phyloP scores from a whole-genome alignment of 2,797 vertebrate species.

The Austrolebias charrua region DNA sequence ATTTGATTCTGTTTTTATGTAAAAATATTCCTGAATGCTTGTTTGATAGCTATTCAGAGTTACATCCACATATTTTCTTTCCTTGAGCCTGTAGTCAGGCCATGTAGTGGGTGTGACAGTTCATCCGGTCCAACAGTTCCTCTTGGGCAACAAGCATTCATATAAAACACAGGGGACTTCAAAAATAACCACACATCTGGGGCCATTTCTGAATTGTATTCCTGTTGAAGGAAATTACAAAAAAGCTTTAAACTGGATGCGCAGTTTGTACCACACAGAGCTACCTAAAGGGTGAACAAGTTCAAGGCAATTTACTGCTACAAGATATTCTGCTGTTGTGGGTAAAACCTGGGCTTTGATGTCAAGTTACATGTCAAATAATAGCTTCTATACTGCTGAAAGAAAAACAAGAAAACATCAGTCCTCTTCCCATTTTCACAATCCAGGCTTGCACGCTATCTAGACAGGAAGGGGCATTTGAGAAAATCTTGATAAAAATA shows the following conservation, averaged over 20 bases:
- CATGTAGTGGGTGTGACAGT: slow-evolving; percentile 16
- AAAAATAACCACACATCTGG: slow-evolving; percentile 29
- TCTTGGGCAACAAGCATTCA: slow-evolving; percentile 29
- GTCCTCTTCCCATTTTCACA: neutral
- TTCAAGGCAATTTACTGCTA: slow-evolving; percentile 30
- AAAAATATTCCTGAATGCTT: slow-evolving; percentile 21
- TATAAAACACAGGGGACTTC: slow-evolving; percentile 18
- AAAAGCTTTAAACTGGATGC: slow-evolving; percentile 6
- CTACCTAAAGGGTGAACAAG: slow-evolving; percentile 12
- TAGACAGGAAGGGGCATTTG: neutral
- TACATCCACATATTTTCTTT: slow-evolving; percentile 13
- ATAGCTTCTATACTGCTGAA: slow-evolving; percentile 1
- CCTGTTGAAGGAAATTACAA: slow-evolving; percentile 22
- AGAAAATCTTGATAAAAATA: neutral
- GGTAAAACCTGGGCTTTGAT: slow-evolving; percentile 22
- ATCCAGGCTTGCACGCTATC: neutral
- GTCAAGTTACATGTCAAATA: slow-evolving; percentile 20
- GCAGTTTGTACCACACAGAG: slow-evolving; percentile 20
- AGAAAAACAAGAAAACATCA: slow-evolving; percentile 6
- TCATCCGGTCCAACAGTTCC: slow-evolving; percentile 30
- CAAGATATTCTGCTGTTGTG: slow-evolving; percentile 24
- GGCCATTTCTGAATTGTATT: slow-evolving; percentile 16
- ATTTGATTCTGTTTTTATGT: slow-evolving; percentile 21
- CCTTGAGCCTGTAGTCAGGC: neutral
- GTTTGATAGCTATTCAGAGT: slow-evolving; percentile 21